Evolutionary conservation across 2,888 invertebrate species (phyloP).

Genomic region (Spialia ferax): DNA sequence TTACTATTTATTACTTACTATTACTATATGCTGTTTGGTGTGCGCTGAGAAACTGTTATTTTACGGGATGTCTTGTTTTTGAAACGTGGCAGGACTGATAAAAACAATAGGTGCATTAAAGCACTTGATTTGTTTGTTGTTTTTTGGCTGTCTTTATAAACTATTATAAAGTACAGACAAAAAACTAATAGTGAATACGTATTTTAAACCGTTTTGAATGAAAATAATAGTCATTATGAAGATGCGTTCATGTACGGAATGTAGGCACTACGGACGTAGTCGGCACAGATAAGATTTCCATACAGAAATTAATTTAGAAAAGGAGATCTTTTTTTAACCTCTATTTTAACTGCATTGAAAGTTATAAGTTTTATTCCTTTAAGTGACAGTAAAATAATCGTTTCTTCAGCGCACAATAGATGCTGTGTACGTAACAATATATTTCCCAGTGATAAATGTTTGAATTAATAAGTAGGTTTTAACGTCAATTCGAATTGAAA

Average conservation of each 20-base stretch:
- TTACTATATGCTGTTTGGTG: constrained; percentile 41
- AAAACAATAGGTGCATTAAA: not conserved
- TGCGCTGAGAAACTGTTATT: constrained; percentile 41
- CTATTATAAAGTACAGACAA: no score
- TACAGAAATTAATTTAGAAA: not conserved
- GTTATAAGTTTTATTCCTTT: not conserved
- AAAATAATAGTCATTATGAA: not conserved
- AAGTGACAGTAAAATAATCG: constrained; percentile 25
- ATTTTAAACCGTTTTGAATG: not conserved
- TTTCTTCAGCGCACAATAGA: constrained; percentile 44
- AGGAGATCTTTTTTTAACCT: no score
- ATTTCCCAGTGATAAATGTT: constrained; percentile 54
- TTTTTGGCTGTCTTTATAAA: not conserved
- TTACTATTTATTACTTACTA: not conserved
- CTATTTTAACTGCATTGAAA: no score
- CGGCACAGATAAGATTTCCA: no score
- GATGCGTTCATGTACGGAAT: not conserved
- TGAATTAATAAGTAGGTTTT: constrained; percentile 15
- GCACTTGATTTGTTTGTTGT: no score
- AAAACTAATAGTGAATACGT: not conserved
- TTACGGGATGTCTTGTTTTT: constrained; percentile 25
- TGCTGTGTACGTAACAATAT: constrained; percentile 54
- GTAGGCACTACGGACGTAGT: no score
- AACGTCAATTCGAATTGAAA: constrained; percentile 22
- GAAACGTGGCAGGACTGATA: not conserved